Conservation (phyloP, 2,888 invertebrate species). For the Parascotia fuliginaria region DNA sequence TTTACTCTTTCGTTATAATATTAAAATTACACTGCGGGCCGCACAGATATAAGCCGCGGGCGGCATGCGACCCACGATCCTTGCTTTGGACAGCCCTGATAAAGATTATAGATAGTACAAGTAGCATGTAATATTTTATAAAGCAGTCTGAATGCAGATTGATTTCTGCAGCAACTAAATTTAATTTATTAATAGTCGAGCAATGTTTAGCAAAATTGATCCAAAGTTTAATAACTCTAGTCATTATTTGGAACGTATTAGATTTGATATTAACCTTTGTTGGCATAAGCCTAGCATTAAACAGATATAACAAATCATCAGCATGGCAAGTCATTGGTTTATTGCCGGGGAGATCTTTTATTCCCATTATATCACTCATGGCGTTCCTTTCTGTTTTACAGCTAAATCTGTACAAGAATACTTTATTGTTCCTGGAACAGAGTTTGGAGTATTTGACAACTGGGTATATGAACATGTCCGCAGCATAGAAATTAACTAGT, state of each 20-base stretch:
- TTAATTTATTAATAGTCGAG: conserved; percentile 31
- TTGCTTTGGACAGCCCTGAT: too few relatives aligned
- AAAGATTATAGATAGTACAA: too few relatives aligned
- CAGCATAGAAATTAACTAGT: conserved; percentile 38
- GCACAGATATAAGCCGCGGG: too few relatives aligned
- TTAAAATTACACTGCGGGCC: too few relatives aligned
- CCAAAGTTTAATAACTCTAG: conserved; percentile 51
- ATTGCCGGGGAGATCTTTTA: conserved; percentile 22
- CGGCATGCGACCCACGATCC: too few relatives aligned
- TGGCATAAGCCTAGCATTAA: conserved; percentile 31
- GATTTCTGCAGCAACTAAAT: background rate
- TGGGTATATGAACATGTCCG: conserved; percentile 41
- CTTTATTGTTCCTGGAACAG: conserved; percentile 36
- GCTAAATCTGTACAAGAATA: conserved; percentile 56
- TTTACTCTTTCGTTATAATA: too few relatives aligned
- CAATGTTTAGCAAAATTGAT: conserved; percentile 58
- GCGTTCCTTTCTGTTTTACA: conserved; percentile 55
- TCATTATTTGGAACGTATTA: conserved; percentile 44
- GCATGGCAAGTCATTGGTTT: conserved; percentile 40
- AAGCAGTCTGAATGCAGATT: too few relatives aligned
- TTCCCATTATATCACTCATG: conserved; percentile 18
- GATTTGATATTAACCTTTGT: conserved; percentile 34
- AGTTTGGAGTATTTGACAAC: conserved; percentile 42
- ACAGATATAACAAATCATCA: conserved; percentile 54
- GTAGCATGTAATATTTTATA: too few relatives aligned